These are phyloP conservation scores for Amphimedon queenslandica DNA, from an alignment of 37 sponge, comb jelly and placozoan species.

Conservation along the genomic window DNA sequence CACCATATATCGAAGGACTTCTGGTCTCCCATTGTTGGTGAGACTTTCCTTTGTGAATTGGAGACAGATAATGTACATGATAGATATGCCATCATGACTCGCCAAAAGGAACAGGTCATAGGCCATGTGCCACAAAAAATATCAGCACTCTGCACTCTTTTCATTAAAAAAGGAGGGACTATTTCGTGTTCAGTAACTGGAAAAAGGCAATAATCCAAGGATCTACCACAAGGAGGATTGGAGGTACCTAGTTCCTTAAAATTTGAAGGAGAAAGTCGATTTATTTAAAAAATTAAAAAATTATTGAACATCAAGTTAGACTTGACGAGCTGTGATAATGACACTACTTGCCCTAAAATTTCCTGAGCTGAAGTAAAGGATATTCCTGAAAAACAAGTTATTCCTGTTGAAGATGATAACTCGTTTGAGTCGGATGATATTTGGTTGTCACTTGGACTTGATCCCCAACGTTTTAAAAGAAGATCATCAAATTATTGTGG, in stretches of 20 bases:
- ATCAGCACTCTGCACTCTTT: slow-evolving; percentile 7
- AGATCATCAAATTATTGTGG: too few species aligned
- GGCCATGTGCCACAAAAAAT: slow-evolving; percentile 22
- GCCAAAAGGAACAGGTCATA: not conserved
- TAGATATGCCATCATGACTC: slow-evolving; percentile 10
- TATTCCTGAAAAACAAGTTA: too few species aligned
- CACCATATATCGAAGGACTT: not conserved
- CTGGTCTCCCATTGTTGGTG: slow-evolving; percentile 8
- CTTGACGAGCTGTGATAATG: too few species aligned
- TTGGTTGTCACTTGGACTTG: too few species aligned
- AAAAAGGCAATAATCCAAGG: slow-evolving; percentile 3
- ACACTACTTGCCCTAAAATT: too few species aligned
- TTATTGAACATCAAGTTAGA: too few species aligned
- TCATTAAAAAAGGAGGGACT: slow-evolving; percentile 11
- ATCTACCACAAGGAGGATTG: slow-evolving; percentile 11
- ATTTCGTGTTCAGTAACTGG: slow-evolving; percentile 13
- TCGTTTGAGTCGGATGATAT: too few species aligned
- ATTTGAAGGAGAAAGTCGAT: too few species aligned
- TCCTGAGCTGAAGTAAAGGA: too few species aligned
- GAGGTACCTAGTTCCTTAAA: slow-evolving; percentile 11
- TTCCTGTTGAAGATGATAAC: too few species aligned
- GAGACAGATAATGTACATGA: slow-evolving; percentile 17
- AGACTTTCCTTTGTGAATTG: slow-evolving; percentile 6
- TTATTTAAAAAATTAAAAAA: too few species aligned
- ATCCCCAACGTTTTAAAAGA: too few species aligned